A percentile compares a stretch with the other conserved stretches of the same genome.
phyloP scores from a whole-genome alignment of 2,888 invertebrate species.

The Teleogryllus oceanicus region DNA sequence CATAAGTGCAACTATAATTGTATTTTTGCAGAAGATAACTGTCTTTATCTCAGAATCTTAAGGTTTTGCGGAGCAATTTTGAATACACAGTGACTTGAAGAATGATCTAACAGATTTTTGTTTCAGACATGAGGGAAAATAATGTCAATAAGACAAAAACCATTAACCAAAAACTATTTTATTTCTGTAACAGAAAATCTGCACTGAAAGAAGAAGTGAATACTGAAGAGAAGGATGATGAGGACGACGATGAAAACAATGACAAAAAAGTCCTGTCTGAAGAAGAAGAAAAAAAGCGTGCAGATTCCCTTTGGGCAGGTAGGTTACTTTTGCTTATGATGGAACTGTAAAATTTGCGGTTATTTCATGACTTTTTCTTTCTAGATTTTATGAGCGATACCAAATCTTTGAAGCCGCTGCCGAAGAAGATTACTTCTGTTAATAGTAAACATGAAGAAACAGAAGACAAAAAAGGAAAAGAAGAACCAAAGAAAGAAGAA shows the following conservation, averaged over 20 bases:
- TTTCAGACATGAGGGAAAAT: no score
- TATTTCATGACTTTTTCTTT: not conserved
- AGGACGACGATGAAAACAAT: slow-evolving; percentile 41
- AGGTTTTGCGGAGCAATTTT: no score
- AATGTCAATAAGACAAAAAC: no score
- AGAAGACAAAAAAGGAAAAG: slow-evolving; percentile 21
- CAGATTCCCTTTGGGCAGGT: slow-evolving; percentile 73
- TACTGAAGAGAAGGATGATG: slow-evolving; percentile 27
- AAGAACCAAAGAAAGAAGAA: slow-evolving; percentile 41
- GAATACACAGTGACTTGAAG: no score
- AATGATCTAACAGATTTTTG: no score
- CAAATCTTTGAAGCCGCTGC: slow-evolving; percentile 33
- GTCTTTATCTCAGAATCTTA: no score
- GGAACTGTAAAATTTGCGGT: not conserved
- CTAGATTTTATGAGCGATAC: slow-evolving; percentile 41
- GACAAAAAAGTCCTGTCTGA: slow-evolving; percentile 47
- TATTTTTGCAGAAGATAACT: no score
- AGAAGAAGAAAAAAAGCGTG: slow-evolving; percentile 66
- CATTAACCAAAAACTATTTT: no score
- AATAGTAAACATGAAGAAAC: slow-evolving; percentile 20
- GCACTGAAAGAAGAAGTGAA: slow-evolving; percentile 43
- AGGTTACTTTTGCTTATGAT: not conserved
- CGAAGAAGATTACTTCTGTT: slow-evolving; percentile 39
- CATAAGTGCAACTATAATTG: no score
- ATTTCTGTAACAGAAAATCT: slow-evolving; percentile 35